Base-by-base conservation (phyloP, 2,113 vertebrate species). In the Anthoscopus minutus region DNA sequence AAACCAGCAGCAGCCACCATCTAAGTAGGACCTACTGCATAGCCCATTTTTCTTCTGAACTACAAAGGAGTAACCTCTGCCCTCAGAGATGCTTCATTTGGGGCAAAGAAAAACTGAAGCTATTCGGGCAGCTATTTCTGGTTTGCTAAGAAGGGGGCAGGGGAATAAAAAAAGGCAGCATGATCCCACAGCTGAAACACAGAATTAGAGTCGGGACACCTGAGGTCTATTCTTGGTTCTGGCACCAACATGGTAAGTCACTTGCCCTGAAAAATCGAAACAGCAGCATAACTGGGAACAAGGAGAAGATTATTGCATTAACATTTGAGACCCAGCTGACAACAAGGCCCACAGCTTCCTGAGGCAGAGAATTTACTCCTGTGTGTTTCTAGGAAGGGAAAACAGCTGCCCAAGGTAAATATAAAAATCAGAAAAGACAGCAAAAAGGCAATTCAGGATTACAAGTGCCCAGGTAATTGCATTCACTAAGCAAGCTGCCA, bases 221-320 rank as follows among this genome's bases (percentile, higher is more conserved):
- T 95, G 67, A 96, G 44, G 64, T 93, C 93, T 95, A 95, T 95
- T 96, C 89, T 96, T 94, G 90, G 95, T 91, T 94, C 93, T 81
- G 40, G 51, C 89, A 93, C 47, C 74, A 86, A 40, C 3, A 8
- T 57, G 50, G 58, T 54, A 88, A 96, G 88, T 86, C 60, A 60
- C 88, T 95, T 88, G 79, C 51, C 94, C 94, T 96, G 93, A 80
- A 88, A 95, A 92, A 81, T 47, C 30, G 77, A 86, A 88, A 53
- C 67, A 76, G 85, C 40, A 21, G 58, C 40, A 40, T 77, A 74
- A 56, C 24, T 42, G 56, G 21, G 42, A 89, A 78, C 40, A 61
- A 9, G 0, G 24, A 66, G 33, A 12, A 81, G 38, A 40, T 86
- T 35, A 57, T 6, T 22, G n/a, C 48, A 64, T 54, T 73, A 89